A percentile compares a stretch with the other conserved stretches of the same genome.
These are phyloP conservation scores for Anoplius nigerrimus DNA, from an alignment of 2,888 invertebrate genomes.

Conservation along the genomic window DNA sequence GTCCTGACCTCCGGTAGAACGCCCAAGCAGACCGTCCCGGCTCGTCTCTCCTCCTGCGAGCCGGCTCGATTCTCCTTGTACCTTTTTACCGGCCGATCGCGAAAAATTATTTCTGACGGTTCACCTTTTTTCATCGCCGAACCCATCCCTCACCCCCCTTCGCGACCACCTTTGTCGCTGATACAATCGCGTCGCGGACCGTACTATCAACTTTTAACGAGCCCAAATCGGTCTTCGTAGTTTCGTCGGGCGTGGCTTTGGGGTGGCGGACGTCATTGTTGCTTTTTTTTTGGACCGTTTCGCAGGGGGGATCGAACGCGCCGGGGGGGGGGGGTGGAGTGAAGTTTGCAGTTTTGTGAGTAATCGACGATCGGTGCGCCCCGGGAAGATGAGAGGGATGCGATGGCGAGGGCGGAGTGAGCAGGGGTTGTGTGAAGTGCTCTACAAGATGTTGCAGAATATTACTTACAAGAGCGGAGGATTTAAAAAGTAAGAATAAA, in stretches of 20 bases:
- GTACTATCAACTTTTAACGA: no score
- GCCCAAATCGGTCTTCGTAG: no score
- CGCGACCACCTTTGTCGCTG: constrained; percentile 7
- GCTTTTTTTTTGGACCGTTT: no score
- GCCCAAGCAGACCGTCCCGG: constrained; percentile 38
- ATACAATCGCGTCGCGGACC: not conserved
- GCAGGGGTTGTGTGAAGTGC: constrained; percentile 64
- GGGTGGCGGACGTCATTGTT: no score
- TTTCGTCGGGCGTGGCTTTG: no score
- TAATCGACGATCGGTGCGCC: no score
- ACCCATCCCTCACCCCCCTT: not conserved
- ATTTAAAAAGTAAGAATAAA: constrained; percentile 50
- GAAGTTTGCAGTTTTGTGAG: no score
- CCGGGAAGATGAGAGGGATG: no score
- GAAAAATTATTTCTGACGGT: constrained; percentile 9
- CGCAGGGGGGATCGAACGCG: no score
- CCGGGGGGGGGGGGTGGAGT: no score
- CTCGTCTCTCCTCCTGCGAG: constrained; percentile 14
- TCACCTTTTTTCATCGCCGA: no score
- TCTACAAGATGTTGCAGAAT: constrained; percentile 70
- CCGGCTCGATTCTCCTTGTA: constrained; percentile 15
- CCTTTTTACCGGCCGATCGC: constrained; percentile 5
- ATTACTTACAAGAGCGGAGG: constrained; percentile 68
- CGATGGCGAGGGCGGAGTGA: not conserved
- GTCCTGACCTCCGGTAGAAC: constrained; percentile 59